Evolutionary conservation across 2,888 invertebrate genomes (phyloP).

Genomic region (Cancer borealis): DNA sequence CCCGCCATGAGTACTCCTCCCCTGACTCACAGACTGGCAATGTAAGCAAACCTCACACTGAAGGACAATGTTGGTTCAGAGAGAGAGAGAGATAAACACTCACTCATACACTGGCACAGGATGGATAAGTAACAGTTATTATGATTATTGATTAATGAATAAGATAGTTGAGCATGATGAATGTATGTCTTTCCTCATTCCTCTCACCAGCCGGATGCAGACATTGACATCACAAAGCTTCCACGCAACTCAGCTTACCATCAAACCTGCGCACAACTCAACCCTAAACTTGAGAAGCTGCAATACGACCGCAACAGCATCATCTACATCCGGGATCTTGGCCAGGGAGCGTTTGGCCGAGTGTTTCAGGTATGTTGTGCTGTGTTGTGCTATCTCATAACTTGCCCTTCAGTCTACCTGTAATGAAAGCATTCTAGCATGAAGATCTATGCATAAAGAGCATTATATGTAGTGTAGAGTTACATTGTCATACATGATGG

Average conservation of each 20-base stretch:
- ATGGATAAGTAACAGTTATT: neutral
- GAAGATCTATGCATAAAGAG: neutral
- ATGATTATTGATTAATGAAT: neutral
- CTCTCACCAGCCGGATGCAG: constrained; percentile 84
- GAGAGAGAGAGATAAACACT: neutral
- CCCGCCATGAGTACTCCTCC: constrained; percentile 85
- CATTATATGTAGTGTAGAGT: neutral
- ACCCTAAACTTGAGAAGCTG: constrained; percentile 94
- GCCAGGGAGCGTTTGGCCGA: constrained; percentile 97
- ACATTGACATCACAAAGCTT: constrained; percentile 92
- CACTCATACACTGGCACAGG: neutral
- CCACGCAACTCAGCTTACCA: constrained; percentile 94
- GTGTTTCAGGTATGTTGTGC: constrained; percentile 85
- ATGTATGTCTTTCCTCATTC: neutral
- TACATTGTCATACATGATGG: neutral
- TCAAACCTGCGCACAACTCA: constrained; percentile 90
- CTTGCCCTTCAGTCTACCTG: neutral
- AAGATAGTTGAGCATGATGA: neutral
- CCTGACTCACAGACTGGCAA: constrained; percentile 83
- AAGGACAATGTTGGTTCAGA: neutral
- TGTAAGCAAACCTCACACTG: neutral
- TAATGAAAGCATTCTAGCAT: constrained; percentile 40
- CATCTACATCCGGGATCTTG: constrained; percentile 94
- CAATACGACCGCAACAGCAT: constrained; percentile 98
- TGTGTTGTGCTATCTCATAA: neutral